Percentiles rank a stretch among this genome's conserved stretches.
Conservation (phyloP, 2,888 invertebrate genomes). For the Caenorhabditis sinica region DNA sequence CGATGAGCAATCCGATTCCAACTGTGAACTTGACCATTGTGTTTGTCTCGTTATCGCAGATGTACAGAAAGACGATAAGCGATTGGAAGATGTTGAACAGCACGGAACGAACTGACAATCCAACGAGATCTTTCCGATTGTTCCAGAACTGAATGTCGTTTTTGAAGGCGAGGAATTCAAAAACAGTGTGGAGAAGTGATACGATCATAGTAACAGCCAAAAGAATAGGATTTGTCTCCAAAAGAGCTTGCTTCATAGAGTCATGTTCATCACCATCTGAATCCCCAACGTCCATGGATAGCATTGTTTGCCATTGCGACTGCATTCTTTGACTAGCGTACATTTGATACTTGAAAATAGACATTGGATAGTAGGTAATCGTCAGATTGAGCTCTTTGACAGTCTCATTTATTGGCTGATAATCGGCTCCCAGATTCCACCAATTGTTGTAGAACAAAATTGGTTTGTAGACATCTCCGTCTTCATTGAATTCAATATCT, state of each 20-base stretch:
- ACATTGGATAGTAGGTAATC: conserved; percentile 89
- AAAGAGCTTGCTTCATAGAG: conserved; percentile 89
- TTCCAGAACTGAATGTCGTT: conserved; percentile 99
- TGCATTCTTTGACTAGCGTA: conserved; percentile 92
- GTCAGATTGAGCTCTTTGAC: conserved; percentile 86
- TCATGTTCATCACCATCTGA: conserved; percentile 87
- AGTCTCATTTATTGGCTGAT: conserved; percentile 91
- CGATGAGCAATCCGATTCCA: conserved; percentile 94
- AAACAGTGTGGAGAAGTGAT: conserved; percentile 96
- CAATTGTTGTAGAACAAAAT: conserved; percentile 97
- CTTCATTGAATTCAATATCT: conserved; percentile 86
- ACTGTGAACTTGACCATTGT: conserved; percentile 94
- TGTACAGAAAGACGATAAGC: conserved; percentile 95
- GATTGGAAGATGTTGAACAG: conserved; percentile 99
- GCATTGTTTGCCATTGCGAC: conserved; percentile 79
- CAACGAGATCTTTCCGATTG: conserved; percentile 95
- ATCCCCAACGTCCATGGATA: conserved; percentile 85
- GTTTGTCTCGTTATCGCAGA: conserved; percentile 98
- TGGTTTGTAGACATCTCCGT: conserved; percentile 92
- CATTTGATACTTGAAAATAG: conserved; percentile 97
- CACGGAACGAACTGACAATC: conserved; percentile 95
- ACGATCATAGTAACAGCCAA: conserved; percentile 92
- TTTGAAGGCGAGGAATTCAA: conserved; percentile 98
- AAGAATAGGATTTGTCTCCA: conserved; percentile 97
- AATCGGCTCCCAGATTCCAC: conserved; percentile 96